Conservation (phyloP, 2,113 vertebrate genomes). For the Thamnaconus septentrionalis region DNA sequence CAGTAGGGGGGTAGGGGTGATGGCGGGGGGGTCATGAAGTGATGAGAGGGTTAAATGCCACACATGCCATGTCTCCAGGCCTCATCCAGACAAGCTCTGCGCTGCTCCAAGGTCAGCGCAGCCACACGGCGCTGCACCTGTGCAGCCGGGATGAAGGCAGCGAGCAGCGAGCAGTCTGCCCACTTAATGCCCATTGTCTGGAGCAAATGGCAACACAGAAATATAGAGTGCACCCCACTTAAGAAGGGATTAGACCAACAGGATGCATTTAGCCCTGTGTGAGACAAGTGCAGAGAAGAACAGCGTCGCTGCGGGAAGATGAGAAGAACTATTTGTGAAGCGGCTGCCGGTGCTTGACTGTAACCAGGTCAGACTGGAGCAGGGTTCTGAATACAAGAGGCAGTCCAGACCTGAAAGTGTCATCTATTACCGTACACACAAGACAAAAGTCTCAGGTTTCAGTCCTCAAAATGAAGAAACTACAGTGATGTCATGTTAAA, state of each 20-base stretch:
- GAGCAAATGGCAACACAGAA: constrained; percentile 49
- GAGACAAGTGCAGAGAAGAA: constrained; percentile 40
- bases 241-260: constrained; percentile 52
- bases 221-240: constrained; percentile 55
- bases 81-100: constrained; percentile 71
- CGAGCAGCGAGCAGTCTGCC: constrained; percentile 26
- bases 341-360: too few species aligned
- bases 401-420: too few species aligned
- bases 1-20: constrained; percentile 52
- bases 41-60: constrained; percentile 74
- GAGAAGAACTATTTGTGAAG: too few species aligned
- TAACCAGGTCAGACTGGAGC: too few species aligned
- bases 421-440: too few species aligned
- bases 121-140: constrained; percentile 62
- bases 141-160: constrained; percentile 41
- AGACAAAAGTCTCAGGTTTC: too few species aligned
- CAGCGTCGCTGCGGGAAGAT: too few species aligned
- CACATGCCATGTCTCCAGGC: constrained; percentile 73
- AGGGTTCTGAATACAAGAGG: too few species aligned
- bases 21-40: constrained; percentile 53
- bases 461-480: too few species aligned
- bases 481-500: too few species aligned
- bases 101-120: constrained; percentile 72
- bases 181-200: constrained; percentile 39
- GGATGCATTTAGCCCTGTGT: constrained; percentile 38